These are phyloP conservation scores for Apeltes quadracus DNA, from an alignment of 2,113 vertebrate genomes.

Conservation along the genomic window DNA sequence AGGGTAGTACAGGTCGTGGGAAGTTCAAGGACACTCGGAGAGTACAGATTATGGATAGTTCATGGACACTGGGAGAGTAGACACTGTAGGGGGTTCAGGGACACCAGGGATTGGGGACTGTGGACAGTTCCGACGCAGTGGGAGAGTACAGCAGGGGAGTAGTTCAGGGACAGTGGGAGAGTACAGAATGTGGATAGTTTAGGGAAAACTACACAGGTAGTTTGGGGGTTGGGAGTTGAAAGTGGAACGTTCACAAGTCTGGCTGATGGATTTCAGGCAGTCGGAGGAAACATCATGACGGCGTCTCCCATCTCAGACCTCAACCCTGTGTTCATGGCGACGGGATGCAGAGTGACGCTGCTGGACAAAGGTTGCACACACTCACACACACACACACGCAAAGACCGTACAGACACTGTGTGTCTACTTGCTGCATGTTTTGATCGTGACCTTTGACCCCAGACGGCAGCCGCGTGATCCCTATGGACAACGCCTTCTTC, in stretches of 20 bases:
- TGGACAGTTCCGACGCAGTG: neutral
- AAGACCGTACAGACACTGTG: neutral
- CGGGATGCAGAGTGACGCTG: conserved; percentile 84
- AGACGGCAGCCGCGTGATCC: conserved; percentile 85
- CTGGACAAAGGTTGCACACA: conserved; percentile 84
- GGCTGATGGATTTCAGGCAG: conserved; percentile 80
- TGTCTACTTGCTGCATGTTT: conserved; percentile 2
- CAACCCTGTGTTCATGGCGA: conserved; percentile 95
- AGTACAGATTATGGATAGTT: neutral
- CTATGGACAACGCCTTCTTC: conserved; percentile 91
- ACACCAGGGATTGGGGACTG: neutral
- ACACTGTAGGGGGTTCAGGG: neutral
- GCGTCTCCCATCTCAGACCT: conserved; percentile 99
- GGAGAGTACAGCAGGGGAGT: neutral
- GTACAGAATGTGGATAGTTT: neutral
- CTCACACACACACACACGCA: conserved; percentile 1
- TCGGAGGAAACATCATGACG: conserved; percentile 97
- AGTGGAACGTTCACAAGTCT: neutral
- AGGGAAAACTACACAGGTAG: neutral
- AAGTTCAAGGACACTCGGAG: neutral
- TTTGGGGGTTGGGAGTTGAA: no score
- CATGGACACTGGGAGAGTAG: neutral
- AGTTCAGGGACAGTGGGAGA: neutral
- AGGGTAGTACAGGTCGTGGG: neutral
- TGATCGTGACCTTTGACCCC: conserved; percentile 20